Percentiles rank a stretch among this genome's conserved stretches.
phyloP scores from a whole-genome alignment of 37 sponge, comb jelly and placozoan genomes.

The Amphimedon queenslandica region DNA sequence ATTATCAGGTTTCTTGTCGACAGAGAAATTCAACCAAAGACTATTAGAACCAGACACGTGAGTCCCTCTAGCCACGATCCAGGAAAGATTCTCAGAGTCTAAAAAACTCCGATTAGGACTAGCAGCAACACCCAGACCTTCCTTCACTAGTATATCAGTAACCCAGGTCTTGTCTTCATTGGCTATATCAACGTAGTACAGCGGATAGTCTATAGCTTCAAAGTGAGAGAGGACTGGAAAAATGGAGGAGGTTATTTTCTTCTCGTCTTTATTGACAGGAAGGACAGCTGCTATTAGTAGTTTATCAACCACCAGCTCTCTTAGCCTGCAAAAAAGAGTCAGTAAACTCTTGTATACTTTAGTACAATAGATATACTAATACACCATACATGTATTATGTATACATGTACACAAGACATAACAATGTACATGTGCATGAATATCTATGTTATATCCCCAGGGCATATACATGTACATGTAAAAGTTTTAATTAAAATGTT shows the following conservation, averaged over 20 bases:
- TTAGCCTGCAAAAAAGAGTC: too few relatives aligned
- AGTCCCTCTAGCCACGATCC: conserved; percentile 34
- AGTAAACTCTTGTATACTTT: too few relatives aligned
- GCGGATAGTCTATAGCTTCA: conserved; percentile 17
- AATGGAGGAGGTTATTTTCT: too few relatives aligned
- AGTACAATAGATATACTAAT: too few relatives aligned
- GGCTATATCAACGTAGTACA: conserved; percentile 26
- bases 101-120: conserved; percentile 3
- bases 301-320: neutral
- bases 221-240: neutral
- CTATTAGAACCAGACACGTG: conserved; percentile 25
- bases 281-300: neutral
- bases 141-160: conserved; percentile 5
- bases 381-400: too few relatives aligned
- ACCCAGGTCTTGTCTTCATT: conserved; percentile 19
- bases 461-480: too few relatives aligned
- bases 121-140: conserved; percentile 26
- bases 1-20: conserved; percentile 6
- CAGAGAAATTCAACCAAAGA: conserved; percentile 48
- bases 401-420: too few relatives aligned
- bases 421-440: too few relatives aligned
- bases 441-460: too few relatives aligned
- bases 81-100: conserved; percentile 4
- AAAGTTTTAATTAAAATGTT: too few relatives aligned
- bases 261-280: neutral